Conservation (phyloP, 2,797 vertebrate species). For the Apodemus agrarius region DNA sequence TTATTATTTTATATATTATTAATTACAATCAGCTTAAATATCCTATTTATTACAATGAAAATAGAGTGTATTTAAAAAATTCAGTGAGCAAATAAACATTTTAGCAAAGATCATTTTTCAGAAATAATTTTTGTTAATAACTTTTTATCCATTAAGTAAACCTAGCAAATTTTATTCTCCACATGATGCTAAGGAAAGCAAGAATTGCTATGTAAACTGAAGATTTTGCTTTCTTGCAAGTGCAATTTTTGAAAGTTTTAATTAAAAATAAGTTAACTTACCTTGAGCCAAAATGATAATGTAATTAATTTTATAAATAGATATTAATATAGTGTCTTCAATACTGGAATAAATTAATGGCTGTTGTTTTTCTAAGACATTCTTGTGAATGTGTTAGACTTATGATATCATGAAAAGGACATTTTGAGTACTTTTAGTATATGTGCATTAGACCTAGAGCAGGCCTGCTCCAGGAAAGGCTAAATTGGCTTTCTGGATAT, state of each 20-base stretch:
- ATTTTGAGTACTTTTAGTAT: not conserved
- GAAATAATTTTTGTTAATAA: not conserved
- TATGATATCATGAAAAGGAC: not conserved
- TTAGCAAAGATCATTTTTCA: not conserved
- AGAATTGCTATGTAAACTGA: not conserved
- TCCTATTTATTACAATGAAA: not conserved
- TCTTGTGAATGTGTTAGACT: not conserved
- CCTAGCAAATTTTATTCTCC: not conserved
- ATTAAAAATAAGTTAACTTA: conserved; percentile 27
- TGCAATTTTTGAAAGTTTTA: not conserved
- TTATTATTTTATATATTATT: not conserved
- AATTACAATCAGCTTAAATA: not conserved
- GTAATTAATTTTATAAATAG: not conserved
- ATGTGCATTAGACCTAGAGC: not conserved
- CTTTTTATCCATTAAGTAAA: not conserved
- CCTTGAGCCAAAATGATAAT: not conserved
- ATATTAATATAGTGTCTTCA: not conserved
- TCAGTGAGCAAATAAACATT: not conserved
- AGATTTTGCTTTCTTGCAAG: not conserved
- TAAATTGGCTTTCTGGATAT: not conserved
- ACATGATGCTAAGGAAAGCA: not conserved
- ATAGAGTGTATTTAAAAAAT: not conserved
- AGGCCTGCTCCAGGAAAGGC: not conserved
- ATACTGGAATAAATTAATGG: not conserved
- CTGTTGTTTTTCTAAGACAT: not conserved